phyloP scores from a whole-genome alignment of 2,888 invertebrate genomes.

The Alentia gelatinosa region DNA sequence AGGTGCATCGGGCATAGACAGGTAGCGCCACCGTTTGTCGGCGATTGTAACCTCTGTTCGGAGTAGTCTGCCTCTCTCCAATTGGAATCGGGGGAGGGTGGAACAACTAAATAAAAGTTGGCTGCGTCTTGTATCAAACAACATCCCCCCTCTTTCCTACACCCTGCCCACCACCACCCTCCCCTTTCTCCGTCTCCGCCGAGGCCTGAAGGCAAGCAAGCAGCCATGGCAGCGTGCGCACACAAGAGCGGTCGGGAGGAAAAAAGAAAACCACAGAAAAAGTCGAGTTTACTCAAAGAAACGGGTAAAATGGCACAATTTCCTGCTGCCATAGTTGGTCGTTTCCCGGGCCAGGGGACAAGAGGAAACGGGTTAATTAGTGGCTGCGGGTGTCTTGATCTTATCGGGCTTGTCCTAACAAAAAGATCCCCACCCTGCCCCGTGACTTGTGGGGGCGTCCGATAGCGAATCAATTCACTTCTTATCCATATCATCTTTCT shows the following conservation, averaged over 20 bases:
- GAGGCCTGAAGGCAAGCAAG: not conserved
- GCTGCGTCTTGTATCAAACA: too few species aligned
- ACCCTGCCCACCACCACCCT: not conserved
- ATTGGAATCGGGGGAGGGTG: too few species aligned
- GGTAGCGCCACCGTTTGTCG: not conserved
- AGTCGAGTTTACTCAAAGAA: conserved; percentile 43
- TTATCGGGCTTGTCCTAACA: not conserved
- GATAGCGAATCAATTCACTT: conserved; percentile 2
- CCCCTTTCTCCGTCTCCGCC: not conserved
- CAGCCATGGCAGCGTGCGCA: not conserved
- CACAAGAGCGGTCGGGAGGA: not conserved
- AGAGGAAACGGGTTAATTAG: conserved; percentile 28
- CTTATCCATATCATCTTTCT: conserved; percentile 19
- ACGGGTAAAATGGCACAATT: conserved; percentile 38
- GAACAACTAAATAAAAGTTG: too few species aligned
- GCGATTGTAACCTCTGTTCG: too few species aligned
- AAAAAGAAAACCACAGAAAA: not conserved
- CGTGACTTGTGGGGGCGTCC: conserved; percentile 13
- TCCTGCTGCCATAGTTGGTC: conserved; percentile 2
- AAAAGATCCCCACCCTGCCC: not conserved
- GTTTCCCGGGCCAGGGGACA: not conserved
- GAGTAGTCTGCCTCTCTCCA: too few species aligned
- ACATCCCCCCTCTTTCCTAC: not conserved
- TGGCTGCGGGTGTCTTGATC: conserved; percentile 3
- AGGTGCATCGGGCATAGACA: not conserved